Base-by-base conservation (phyloP, 37 sponge, comb jelly and placozoan genomes). In the Spongilla lacustris region DNA sequence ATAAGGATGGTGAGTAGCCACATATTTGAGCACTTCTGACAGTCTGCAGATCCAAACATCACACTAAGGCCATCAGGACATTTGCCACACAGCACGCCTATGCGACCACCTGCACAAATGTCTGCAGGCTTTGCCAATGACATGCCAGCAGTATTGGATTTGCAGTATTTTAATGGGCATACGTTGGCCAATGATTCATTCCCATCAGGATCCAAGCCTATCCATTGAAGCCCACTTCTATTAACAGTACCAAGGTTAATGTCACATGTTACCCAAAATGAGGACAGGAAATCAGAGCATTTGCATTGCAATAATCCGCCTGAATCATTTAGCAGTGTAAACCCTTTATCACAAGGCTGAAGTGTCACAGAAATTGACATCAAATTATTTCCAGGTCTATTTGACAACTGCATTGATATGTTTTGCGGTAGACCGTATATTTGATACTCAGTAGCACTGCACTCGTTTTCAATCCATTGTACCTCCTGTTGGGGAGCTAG, bases 41-140 rank as follows among this genome's bases (percentile, higher is more conserved):
- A 88, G 10, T 69, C 14, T 13, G 75, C 30, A 34, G 30, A 10
- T 27, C 88, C 88, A 38, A 88, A 28, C 23, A 76, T 70, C 21
- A 67, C 36, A 76, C 88, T 88, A 48, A 82, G 32, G 0, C 46
- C 50, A 11, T n/a, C 27, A 25, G 41, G 33, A 29, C 88, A 88
- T 76, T 68, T 11, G 0, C 83, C 82, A 82, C 88, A 88, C 26
- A 88, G 34, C 13, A 88, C 49, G 37, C 88, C 88, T 48, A 50
- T 35, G 1, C 83, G 75, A 17, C 68, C 46, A 25, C 76, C 67
- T 9, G 17, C 25, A 68, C 88, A 88, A 8, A 66, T 50, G 66
- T 11, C n/a, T 32, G 80, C 73, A 49, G 71, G 41, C 33, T 85
- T 14, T 14, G 17, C 27, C 10, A 67, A 9, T 0, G 9, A 11